Evolutionary conservation across 2,888 invertebrate species (phyloP).

Genomic region (Electrophaes corylata): DNA sequence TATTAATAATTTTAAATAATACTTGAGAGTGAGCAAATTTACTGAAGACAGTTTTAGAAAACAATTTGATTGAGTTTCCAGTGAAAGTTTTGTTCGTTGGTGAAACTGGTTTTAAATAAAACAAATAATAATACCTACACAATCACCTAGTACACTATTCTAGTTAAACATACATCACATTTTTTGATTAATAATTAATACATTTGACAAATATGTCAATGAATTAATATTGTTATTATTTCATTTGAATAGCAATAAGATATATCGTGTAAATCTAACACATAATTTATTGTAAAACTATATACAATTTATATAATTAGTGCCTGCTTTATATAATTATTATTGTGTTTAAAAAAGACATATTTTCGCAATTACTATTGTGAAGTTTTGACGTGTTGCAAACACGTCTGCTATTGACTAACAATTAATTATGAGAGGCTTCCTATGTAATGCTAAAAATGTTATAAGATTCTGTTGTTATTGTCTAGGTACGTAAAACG

Average conservation of each 20-base stretch:
- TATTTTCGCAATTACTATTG: conserved; percentile 71
- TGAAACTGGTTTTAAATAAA: conserved; percentile 1
- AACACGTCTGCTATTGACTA: conserved; percentile 66
- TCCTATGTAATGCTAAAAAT: conserved; percentile 77
- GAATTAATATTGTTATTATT: conserved; percentile 65
- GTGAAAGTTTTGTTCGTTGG: neutral
- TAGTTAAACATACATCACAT: conserved; percentile 65
- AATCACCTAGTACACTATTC: conserved; percentile 45
- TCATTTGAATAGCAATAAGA: conserved; percentile 71
- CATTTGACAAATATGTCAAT: conserved; percentile 44
- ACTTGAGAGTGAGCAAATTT: too few relatives aligned
- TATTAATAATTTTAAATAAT: too few relatives aligned
- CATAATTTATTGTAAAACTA: conserved; percentile 82
- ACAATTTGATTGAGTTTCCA: too few relatives aligned
- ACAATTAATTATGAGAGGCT: conserved; percentile 72
- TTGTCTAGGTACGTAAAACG: conserved; percentile 79
- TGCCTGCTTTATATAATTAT: conserved; percentile 80
- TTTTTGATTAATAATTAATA: conserved; percentile 31
- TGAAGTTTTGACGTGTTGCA: conserved; percentile 62
- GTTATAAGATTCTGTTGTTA: conserved; percentile 83
- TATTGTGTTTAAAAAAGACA: conserved; percentile 77
- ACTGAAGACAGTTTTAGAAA: too few relatives aligned
- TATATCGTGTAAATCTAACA: conserved; percentile 73
- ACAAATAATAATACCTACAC: neutral
- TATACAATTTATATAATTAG: conserved; percentile 79